phyloP scores from a whole-genome alignment of 2,113 vertebrate species.

The Narcine bancroftii region DNA sequence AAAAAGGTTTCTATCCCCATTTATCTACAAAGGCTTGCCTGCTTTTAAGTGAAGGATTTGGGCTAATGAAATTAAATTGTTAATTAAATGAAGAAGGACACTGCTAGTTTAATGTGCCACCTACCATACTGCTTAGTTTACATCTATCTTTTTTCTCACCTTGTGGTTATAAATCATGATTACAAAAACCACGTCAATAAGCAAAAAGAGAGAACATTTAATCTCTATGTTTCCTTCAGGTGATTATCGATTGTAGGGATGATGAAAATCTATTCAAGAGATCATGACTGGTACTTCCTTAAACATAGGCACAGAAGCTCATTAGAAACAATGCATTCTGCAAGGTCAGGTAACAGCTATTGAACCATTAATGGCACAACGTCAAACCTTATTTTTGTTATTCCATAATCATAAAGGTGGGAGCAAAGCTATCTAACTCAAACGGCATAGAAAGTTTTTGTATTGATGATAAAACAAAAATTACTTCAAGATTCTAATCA shows the following conservation, averaged over 20 bases:
- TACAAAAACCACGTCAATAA: constrained; percentile 39
- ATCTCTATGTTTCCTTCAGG: constrained; percentile 43
- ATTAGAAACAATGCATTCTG: neutral
- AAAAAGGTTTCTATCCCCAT: too few relatives aligned
- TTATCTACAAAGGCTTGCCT: too few relatives aligned
- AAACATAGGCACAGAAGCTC: neutral
- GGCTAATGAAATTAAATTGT: constrained; percentile 12
- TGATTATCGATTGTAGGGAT: constrained; percentile 42
- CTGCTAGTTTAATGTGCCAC: neutral
- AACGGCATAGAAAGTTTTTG: neutral
- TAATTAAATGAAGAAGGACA: neutral
- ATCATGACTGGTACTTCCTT: constrained; percentile 40
- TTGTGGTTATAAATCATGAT: constrained; percentile 40
- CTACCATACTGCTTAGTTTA: constrained; percentile 24
- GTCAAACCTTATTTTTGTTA: neutral
- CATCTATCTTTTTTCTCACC: constrained; percentile 37
- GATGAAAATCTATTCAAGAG: constrained; percentile 43
- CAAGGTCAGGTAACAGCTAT: neutral
- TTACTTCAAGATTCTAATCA: neutral
- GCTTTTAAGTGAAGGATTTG: too few relatives aligned
- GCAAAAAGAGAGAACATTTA: constrained; percentile 41
- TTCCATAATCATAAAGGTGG: neutral
- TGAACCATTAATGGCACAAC: neutral
- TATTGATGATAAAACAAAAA: neutral
- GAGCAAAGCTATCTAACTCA: neutral